Evolutionary conservation across 2,113 vertebrate genomes (phyloP), one percentile per base, ranked within the genome.

Genomic region (Pituophis catenifer): DNA sequence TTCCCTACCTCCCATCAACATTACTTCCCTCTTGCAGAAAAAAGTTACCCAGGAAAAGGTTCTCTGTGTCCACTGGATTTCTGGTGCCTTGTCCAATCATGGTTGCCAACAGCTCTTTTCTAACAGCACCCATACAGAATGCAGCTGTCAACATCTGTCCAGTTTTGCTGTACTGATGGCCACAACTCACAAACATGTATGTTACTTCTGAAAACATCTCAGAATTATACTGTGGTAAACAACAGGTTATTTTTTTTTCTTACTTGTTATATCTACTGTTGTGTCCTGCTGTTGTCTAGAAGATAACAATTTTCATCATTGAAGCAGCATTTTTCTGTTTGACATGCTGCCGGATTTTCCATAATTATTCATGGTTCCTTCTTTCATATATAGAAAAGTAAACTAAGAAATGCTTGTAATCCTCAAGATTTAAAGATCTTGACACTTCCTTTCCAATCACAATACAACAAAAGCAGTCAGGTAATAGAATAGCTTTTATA

Each of bases 111-210:
- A 94, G 29, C 90, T 94, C 2, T 91, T 57, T 88, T 91, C 96
- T 3, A 85, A 95, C 89, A 92, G 89, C 88, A 97, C 97, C 93
- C 95, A 96, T 95, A 98, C 97, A 0, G 65, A 96, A 55, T 98
- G 98, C 96, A 97, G 96, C 95, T 98, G 97, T 94, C 94, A 92
- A 88, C 97, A 98, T 33, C 95, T 98, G 8, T 98, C 98, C 65
- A 98, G 96, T 4, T 98, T 98, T 62, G 97, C 97, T 50, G 92
- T 98, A 81, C 96, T 98, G 90, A 92, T 98, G 95, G 97, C 98
- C 91, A 97, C 95, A 3, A 94, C 89, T 26, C 91, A 97, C 92
- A 96, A 96, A 94, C 48, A 52, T 33, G 92, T 96, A 53, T 89
- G 48, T 57, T 0, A 3, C 8, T 12, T 85, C 12, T 38, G 11